phyloP scores from a whole-genome alignment of 1,140 invertebrate species.

The Micrasema minimum region DNA sequence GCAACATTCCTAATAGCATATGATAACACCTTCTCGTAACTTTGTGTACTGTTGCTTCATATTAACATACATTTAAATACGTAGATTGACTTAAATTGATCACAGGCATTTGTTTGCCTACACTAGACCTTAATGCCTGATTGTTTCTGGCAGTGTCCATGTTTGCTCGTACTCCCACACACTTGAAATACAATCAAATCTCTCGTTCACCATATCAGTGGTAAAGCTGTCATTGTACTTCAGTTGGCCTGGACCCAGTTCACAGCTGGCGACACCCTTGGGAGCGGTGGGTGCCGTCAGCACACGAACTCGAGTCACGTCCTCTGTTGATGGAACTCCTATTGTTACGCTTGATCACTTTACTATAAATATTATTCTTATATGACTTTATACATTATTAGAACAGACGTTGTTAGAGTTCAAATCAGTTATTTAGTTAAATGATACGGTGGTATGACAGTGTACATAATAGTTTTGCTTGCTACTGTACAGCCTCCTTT shows the following conservation, averaged over 20 bases:
- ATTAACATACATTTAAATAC: conserved; percentile 1
- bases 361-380: no score
- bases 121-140: background rate
- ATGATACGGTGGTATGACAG: conserved; percentile 4
- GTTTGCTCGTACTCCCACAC: background rate
- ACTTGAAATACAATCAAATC: conserved; percentile 14
- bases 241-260: no score
- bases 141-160: background rate
- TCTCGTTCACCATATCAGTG: conserved; percentile 17
- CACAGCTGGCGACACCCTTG: no score
- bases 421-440: conserved; percentile 20
- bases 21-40: conserved; percentile 16
- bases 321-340: no score
- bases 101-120: conserved; percentile 3
- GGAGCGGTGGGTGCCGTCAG: no score
- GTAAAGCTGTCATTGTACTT: background rate
- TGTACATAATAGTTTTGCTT: conserved; percentile 21
- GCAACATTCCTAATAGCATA: conserved; percentile 35
- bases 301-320: no score
- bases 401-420: conserved; percentile 18
- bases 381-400: conserved; percentile 7
- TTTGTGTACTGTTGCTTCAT: conserved; percentile 21
- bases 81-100: conserved; percentile 16
- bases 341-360: no score
- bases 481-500: conserved; percentile 5